Base-by-base conservation (phyloP, 2,888 invertebrate genomes). In the Andrena bicolor region DNA sequence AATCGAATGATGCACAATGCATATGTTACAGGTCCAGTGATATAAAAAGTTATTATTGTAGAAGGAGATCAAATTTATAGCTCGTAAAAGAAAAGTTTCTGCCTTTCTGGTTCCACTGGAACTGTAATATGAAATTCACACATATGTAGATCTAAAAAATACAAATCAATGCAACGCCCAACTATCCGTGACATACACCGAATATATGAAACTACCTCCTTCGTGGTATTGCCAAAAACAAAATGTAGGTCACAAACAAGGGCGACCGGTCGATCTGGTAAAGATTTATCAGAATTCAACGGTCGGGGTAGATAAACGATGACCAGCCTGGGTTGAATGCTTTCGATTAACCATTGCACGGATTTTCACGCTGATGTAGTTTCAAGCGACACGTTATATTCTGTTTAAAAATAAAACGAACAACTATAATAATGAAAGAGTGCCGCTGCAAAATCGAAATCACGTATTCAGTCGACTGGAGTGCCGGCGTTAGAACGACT, bases 241-340 rank as follows among this genome's bases (percentile, higher is more conserved):
- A 79, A 80, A 71, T 79, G 61, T 73, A 68, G 71, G 71, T 80
- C 72, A 49, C 79, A 73, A 80, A 80, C 80, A 80, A 32, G 72
- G 56, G 64, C 72, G 63, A 65, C 51, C 72, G 48, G 20, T 56
- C 66, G 72, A 80, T 80, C 70, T 35, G 66, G 32, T 26, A 58
- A 66, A 66, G 82, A 81, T 81, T 81, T 82, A 76, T 71, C 63
- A 81, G 71, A 71, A 76, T 82, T 68, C 63, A 35, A 58, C 82
- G 70, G 65, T 41, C 60, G 23, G 53, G 65, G 41, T 53, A 61
- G 53, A 70, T 80, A 71, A 80, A 82, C 66, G 71, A 64, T 35
- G 63, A 66, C 41, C 63, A 41, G 48, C 5, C n/a, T 32, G 49
- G 56, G 65, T 65, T 68, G 68, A 64, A 70, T 53, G 32, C 71